These are phyloP conservation scores for Tipula unca DNA, from an alignment of 2,888 invertebrate genomes.

Conservation along the genomic window DNA sequence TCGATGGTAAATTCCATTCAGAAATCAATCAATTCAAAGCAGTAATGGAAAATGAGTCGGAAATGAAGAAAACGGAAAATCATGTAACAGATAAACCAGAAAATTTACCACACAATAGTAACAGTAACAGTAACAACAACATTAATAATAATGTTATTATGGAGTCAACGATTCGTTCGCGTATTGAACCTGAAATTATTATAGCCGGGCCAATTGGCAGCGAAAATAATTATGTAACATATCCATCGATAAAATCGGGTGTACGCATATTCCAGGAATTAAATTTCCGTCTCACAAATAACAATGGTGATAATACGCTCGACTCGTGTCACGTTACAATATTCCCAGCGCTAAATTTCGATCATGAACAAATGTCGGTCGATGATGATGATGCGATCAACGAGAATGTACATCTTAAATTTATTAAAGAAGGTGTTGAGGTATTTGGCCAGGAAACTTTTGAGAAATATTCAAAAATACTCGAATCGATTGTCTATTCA, in stretches of 20 bases:
- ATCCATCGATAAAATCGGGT: conserved; percentile 48
- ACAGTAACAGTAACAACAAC: neutral
- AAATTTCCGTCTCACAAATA: conserved; percentile 54
- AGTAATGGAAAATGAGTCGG: conserved; percentile 17
- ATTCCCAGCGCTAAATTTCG: conserved; percentile 90
- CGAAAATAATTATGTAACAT: conserved; percentile 39
- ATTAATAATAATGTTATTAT: neutral
- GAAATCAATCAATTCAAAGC: conserved; percentile 15
- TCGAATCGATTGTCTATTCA: conserved; percentile 66
- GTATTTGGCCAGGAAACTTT: conserved; percentile 40
- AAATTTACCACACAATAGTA: neutral
- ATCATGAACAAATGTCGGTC: conserved; percentile 68
- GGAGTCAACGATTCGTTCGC: neutral
- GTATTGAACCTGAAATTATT: neutral
- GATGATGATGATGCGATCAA: conserved; percentile 39
- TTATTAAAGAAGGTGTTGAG: conserved; percentile 65
- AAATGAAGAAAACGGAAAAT: neutral
- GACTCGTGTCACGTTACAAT: conserved; percentile 92
- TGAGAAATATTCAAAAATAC: conserved; percentile 37
- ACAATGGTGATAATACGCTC: conserved; percentile 50
- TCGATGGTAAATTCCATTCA: conserved; percentile 15
- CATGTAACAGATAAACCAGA: neutral
- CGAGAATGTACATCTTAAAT: conserved; percentile 33
- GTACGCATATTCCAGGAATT: conserved; percentile 84
- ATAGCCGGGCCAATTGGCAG: conserved; percentile 29